Percentiles rank a stretch among this genome's conserved stretches.
These are phyloP conservation scores for Oryzias curvinotus DNA, from an alignment of 2,113 vertebrate genomes.

Conservation along the genomic window DNA sequence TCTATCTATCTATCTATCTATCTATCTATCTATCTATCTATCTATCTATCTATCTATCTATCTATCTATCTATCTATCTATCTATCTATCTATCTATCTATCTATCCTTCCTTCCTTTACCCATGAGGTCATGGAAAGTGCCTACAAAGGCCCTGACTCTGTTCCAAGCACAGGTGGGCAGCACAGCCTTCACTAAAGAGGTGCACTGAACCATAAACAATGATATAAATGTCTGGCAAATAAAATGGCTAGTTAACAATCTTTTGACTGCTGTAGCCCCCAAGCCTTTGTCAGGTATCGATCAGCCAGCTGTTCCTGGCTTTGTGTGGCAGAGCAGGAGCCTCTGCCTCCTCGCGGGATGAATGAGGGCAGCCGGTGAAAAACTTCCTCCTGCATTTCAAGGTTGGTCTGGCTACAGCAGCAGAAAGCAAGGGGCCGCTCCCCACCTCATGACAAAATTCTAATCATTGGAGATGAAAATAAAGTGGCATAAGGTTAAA, in stretches of 20 bases:
- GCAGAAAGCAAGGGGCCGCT: conserved; percentile 30
- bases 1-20: conserved; percentile 10
- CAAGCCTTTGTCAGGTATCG: conserved; percentile 78
- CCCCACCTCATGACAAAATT: neutral
- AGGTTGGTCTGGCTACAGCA: conserved; percentile 8
- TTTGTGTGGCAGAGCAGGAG: conserved; percentile 69
- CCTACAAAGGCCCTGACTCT: conserved; percentile 54
- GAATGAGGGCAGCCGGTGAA: conserved; percentile 54
- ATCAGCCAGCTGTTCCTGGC: conserved; percentile 80
- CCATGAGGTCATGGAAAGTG: conserved; percentile 58
- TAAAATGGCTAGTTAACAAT: conserved; percentile 85
- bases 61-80: conserved; percentile 11
- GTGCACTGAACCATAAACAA: conserved; percentile 78
- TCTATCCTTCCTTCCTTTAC: neutral
- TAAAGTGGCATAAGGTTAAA: conserved; percentile 15
- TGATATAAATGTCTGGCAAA: conserved; percentile 84
- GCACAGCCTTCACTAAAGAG: conserved; percentile 67
- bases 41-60: conserved; percentile 10
- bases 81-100: conserved; percentile 13
- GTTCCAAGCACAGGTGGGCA: conserved; percentile 79
- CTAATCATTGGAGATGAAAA: conserved; percentile 11
- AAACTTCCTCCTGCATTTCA: conserved; percentile 47
- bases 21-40: conserved; percentile 2
- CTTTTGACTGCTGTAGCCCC: conserved; percentile 83
- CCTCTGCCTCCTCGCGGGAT: conserved; percentile 68